These are phyloP conservation scores for Drosophila kanapiae DNA, from an alignment of 1,140 invertebrate genomes.

Conservation along the genomic window DNA sequence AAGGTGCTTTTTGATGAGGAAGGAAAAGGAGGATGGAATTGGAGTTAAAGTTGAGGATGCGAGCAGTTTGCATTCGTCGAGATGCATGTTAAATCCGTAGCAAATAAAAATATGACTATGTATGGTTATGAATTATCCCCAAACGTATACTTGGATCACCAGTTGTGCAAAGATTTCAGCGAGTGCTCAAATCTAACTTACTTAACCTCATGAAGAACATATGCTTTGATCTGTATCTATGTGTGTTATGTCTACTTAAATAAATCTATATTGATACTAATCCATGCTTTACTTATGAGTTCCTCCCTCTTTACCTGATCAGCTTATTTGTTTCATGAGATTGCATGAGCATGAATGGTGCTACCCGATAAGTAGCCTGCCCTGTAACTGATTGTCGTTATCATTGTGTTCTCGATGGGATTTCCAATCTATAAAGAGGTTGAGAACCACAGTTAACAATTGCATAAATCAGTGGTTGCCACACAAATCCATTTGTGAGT, in stretches of 20 bases:
- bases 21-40: constrained; percentile 5
- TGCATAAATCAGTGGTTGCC: no score
- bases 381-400: no score
- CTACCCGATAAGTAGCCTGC: no score
- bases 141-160: constrained; percentile 35
- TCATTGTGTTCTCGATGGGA: no score
- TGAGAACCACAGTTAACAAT: no score
- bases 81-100: constrained; percentile 44
- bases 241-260: constrained; percentile 54
- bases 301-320: no score
- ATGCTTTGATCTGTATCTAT: constrained; percentile 57
- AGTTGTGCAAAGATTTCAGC: constrained; percentile 40
- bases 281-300: not conserved
- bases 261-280: constrained; percentile 42
- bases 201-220: constrained; percentile 54
- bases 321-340: no score
- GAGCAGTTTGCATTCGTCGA: constrained; percentile 41
- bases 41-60: no score
- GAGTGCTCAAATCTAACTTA: constrained; percentile 62
- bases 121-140: constrained; percentile 25
- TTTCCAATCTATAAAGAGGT: no score
- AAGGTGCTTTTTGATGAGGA: constrained; percentile 34
- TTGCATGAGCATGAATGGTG: no score
- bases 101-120: constrained; percentile 48
- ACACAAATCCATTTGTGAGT: no score